Percentiles rank a stretch among this genome's conserved stretches.
These are phyloP conservation scores for Nansenia antarctica DNA, from an alignment of 2,113 vertebrate species.

Conservation along the genomic window DNA sequence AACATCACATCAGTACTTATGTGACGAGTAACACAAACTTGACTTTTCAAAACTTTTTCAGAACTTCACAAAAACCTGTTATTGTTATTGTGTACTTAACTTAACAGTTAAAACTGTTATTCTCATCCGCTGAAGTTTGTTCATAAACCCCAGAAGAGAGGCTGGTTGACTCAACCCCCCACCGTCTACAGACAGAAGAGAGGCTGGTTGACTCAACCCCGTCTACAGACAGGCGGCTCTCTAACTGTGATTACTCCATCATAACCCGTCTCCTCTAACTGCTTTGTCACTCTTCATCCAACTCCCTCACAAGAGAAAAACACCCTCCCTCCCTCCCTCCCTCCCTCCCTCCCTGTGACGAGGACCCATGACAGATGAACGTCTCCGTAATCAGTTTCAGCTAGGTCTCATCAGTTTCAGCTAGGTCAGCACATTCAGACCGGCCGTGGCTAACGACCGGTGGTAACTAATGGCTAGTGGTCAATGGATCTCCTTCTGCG, in stretches of 20 bases:
- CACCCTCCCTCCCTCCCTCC: no score
- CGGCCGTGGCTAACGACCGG: conserved; percentile 31
- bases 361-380: conserved; percentile 40
- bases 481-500: conserved; percentile 41
- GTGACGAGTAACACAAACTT: no score
- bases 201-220: conserved; percentile 18
- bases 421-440: conserved; percentile 45
- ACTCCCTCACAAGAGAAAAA: conserved; percentile 21
- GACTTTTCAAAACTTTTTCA: no score
- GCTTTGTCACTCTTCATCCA: conserved; percentile 18
- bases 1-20: no score
- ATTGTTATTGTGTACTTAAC: no score
- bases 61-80: no score
- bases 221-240: conserved; percentile 12
- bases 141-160: conserved; percentile 23
- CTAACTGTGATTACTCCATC: conserved; percentile 6
- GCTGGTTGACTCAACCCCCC: conserved; percentile 14
- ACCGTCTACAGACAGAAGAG: conserved; percentile 3
- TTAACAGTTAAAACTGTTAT: conserved; percentile 23
- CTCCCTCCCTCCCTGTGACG: background rate
- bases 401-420: conserved; percentile 41
- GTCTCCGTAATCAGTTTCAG: conserved; percentile 35
- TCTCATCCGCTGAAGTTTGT: conserved; percentile 2
- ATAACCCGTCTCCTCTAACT: conserved; percentile 12
- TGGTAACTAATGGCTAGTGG: conserved; percentile 57